Base-by-base conservation (phyloP, 2,888 invertebrate species). In the Amiota communis region DNA sequence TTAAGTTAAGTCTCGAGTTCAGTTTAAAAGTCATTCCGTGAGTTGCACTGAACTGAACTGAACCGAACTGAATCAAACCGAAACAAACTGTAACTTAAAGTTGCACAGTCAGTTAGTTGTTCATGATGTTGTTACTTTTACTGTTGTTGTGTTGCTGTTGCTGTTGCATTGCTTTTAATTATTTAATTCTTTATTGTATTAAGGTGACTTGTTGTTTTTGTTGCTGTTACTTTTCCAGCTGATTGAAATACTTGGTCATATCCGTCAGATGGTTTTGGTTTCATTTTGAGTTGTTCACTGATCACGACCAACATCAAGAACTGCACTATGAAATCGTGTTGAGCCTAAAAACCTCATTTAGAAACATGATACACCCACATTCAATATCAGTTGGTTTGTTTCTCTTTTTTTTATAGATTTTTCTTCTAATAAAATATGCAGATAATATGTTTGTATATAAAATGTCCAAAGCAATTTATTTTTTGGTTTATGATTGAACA, bases 151-250 rank as follows among this genome's bases (percentile, higher is more conserved):
- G 3, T 36, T 36, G 36, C 6, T 36, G 36, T 13, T 63, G 63
- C 13, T n/a, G 46, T 13, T 65, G 79, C 76, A 77, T 77, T 76
- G 81, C 75, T 79, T 36, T 83, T 83, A 83, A 83, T 83, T 84
- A 83, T 83, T 83, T 83, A 84, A 83, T 83, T 85, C 67, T 68
- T 68, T 68, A 51, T 82, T 81, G 82, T 82, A 77, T 78, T 81
- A 83, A 84, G 84, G 83, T 83, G 83, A 69, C n/a, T 46, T 65
- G 48, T 57, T 49, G 48, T 8, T 46, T 36, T 23, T 23, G 23
- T 20, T 61, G 61, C 23, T 13, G 10, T 23, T 61, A 47, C 49
- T 17, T 15, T n/a, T 48, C 11, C 65, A 48, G 12, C 36, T 65
- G 67, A 68, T 47, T 71, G 61, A 74, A 70, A 36, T 36, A 36